These are phyloP conservation scores for Graptemys geographica DNA, from an alignment of 2,797 vertebrate genomes.

Conservation along the genomic window DNA sequence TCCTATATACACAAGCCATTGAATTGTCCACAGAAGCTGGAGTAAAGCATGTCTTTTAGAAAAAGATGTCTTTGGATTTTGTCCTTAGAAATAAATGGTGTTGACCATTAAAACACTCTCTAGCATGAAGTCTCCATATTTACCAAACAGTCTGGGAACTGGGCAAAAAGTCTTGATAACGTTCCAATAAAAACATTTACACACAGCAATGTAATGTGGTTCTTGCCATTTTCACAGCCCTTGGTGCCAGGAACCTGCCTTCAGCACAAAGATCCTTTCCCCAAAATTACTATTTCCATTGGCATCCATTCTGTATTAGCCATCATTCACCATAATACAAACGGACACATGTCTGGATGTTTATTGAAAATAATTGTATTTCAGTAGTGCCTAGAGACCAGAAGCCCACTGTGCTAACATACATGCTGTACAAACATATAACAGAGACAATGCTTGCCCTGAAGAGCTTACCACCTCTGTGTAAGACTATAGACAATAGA, in stretches of 20 bases:
- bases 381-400: background rate
- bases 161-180: fast-evolving
- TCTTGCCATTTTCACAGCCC: background rate
- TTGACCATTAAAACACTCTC: background rate
- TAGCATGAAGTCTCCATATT: background rate
- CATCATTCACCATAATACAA: background rate
- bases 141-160: background rate
- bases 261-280: background rate
- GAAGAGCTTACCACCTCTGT: background rate
- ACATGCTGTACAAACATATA: background rate
- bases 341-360: background rate
- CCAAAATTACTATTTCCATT: background rate
- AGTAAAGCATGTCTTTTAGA: background rate
- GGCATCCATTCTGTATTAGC: background rate
- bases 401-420: background rate
- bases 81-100: background rate
- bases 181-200: background rate
- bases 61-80: background rate
- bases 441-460: background rate
- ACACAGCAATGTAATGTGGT: background rate
- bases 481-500: background rate
- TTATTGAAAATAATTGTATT: background rate
- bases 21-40: background rate
- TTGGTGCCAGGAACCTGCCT: background rate
- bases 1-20: background rate